Percentiles rank a stretch among this genome's conserved stretches.
Evolutionary conservation across 2,797 vertebrate species (phyloP).

Genomic region (Enteromius unitaeniatus): DNA sequence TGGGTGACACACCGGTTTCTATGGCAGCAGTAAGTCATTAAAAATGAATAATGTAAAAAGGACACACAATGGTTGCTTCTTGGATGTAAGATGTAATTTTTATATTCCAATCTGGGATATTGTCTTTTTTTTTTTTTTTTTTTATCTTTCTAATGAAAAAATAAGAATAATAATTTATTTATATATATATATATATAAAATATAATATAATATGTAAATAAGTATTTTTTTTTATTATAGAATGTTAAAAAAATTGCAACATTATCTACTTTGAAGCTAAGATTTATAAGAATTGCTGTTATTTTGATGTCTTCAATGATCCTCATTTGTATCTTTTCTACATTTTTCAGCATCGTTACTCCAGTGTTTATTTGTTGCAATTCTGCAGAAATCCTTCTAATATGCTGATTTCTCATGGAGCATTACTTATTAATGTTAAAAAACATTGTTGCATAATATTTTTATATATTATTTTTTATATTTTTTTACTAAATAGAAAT

Average conservation of each 20-base stretch:
- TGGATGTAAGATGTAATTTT: neutral
- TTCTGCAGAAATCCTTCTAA: neutral
- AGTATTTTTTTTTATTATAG: too few species aligned
- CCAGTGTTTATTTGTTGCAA: neutral
- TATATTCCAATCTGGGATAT: neutral
- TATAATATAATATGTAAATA: too few species aligned
- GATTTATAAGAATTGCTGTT: too few species aligned
- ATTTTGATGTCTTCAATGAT: too few species aligned
- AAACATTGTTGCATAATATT: neutral
- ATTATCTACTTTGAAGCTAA: too few species aligned
- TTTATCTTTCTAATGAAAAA: too few species aligned
- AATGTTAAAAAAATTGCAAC: too few species aligned
- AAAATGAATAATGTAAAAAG: too few species aligned
- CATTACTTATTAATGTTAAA: neutral
- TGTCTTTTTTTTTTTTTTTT: neutral
- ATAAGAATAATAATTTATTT: too few species aligned
- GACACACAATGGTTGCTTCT: neutral
- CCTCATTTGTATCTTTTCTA: too few species aligned
- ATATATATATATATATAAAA: too few species aligned
- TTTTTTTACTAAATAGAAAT: neutral
- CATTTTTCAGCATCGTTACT: neutral
- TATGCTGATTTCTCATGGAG: neutral
- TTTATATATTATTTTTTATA: neutral
- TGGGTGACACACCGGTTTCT: conserved; percentile 25
- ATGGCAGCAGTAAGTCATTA: conserved; percentile 46